A percentile compares a stretch with the other conserved stretches of the same genome.
Conservation (phyloP, 1,140 invertebrate genomes). For the Camponotus pennsylvanicus region DNA sequence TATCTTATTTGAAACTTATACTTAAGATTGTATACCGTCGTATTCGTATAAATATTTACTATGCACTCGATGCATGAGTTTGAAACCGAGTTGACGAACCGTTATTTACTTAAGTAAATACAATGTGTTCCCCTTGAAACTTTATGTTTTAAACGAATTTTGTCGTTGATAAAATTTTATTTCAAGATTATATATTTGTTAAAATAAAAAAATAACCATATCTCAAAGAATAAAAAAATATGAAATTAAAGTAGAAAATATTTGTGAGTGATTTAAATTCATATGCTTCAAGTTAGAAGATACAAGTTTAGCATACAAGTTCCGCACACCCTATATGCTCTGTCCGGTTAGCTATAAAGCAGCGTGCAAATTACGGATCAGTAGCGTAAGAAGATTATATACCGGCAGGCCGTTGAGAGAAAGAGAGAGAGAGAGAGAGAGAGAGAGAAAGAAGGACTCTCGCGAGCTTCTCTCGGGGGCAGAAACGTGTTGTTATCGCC, state of each 20-base stretch:
- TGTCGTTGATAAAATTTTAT: background rate
- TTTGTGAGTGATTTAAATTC: background rate
- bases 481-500: conserved; percentile 69
- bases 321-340: conserved; percentile 36
- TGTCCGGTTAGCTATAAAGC: conserved; percentile 27
- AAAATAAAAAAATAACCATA: background rate
- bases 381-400: conserved; percentile 72
- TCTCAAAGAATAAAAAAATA: background rate
- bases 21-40: background rate
- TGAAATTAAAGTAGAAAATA: background rate
- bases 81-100: background rate
- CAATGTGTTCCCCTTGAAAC: background rate
- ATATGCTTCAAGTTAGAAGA: background rate
- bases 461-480: conserved; percentile 40
- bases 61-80: background rate
- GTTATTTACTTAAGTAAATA: background rate
- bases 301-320: background rate
- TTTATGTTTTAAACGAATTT: background rate
- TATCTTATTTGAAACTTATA: background rate
- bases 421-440: too few relatives aligned
- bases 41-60: conserved; percentile 6
- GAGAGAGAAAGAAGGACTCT: conserved; percentile 30
- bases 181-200: background rate
- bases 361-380: conserved; percentile 69
- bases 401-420: conserved; percentile 42